Percentiles rank a stretch among this genome's conserved stretches.
Evolutionary conservation across 1,140 invertebrate genomes (phyloP).

Genomic region (Drosophila hydei): DNA sequence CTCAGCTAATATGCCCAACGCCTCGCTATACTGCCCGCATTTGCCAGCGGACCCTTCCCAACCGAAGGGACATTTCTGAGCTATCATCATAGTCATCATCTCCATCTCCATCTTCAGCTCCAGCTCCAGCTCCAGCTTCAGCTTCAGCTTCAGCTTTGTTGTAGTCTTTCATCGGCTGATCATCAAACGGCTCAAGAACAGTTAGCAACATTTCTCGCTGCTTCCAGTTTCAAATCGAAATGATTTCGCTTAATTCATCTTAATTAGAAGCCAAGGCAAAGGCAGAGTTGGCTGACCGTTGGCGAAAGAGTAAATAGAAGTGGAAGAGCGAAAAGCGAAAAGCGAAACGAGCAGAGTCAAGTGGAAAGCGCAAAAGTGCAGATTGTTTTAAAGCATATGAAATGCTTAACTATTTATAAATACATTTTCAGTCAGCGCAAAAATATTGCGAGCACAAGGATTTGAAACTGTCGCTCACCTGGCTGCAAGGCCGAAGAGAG

Average conservation of each 20-base stretch:
- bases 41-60: constrained; percentile 1
- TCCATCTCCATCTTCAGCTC: constrained; percentile 9
- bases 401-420: constrained; percentile 52
- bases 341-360: constrained; percentile 11
- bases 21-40: constrained; percentile 11
- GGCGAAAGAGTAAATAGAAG: constrained; percentile 51
- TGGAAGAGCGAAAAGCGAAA: constrained; percentile 24
- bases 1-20: constrained; percentile 1
- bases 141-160: constrained; percentile 22
- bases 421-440: too few species aligned
- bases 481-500: too few species aligned
- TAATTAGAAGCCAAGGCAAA: constrained; percentile 66
- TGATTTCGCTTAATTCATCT: constrained; percentile 83
- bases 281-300: constrained; percentile 70
- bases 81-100: constrained; percentile 26
- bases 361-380: constrained; percentile 19
- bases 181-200: constrained; percentile 74
- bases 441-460: too few species aligned
- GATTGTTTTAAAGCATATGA: constrained; percentile 53
- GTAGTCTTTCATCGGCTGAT: constrained; percentile 61
- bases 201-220: constrained; percentile 48
- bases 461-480: too few species aligned
- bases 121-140: constrained; percentile 17
- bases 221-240: constrained; percentile 71
- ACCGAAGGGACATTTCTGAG: constrained; percentile 27